A percentile compares a stretch with the other conserved stretches of the same genome.
Conservation (phyloP, 2,113 vertebrate genomes). For the Ahaetulla prasina region DNA sequence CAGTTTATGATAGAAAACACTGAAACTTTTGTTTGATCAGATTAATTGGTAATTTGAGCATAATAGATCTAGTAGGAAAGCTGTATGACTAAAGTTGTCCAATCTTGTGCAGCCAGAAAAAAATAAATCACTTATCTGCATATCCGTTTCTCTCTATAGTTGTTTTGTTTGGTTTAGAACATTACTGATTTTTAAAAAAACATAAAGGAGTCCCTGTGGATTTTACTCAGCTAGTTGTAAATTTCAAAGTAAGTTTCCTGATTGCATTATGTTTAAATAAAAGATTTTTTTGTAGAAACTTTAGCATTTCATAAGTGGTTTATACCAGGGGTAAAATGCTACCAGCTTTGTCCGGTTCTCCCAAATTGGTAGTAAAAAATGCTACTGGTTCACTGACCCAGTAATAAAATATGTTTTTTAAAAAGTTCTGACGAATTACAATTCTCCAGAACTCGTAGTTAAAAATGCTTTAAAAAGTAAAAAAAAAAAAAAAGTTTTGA, state of each 20-base stretch:
- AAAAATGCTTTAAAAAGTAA: no score
- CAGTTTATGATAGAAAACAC: neutral
- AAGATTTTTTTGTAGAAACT: neutral
- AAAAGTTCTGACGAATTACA: no score
- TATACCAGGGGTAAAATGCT: no score
- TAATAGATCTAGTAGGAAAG: neutral
- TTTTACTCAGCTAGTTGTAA: neutral
- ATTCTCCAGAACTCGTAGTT: no score
- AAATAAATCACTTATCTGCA: neutral
- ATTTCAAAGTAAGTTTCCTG: neutral
- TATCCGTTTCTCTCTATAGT: neutral
- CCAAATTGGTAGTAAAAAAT: no score
- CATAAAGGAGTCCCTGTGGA: neutral
- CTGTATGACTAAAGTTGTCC: neutral
- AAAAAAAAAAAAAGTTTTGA: no score
- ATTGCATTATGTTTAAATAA: neutral
- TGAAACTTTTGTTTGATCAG: neutral
- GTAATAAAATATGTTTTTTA: no score
- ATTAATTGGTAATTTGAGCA: neutral
- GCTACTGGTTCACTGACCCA: no score
- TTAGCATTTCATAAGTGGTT: neutral
- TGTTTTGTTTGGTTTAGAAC: neutral
- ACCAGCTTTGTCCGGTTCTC: no score
- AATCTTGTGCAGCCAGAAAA: neutral
- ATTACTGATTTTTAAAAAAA: neutral